Conservation (phyloP, 2,888 invertebrate species). For the Pedicia rivosa region DNA sequence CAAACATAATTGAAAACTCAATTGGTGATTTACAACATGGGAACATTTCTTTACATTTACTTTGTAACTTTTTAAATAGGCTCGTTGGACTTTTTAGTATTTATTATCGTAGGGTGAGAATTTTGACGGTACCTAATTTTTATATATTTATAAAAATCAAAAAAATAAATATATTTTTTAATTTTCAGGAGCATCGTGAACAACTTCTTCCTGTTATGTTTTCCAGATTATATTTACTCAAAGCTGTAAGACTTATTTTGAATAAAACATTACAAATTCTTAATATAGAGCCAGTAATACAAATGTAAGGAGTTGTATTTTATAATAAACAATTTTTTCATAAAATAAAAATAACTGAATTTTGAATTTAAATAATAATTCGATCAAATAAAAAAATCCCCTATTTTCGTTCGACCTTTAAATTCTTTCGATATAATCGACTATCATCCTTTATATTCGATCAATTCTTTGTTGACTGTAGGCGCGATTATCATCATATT, state of each 20-base stretch:
- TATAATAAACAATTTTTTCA: too few species aligned
- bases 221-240: constrained; percentile 53
- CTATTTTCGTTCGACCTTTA: too few species aligned
- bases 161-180: constrained; percentile 13
- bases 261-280: constrained; percentile 44
- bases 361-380: too few species aligned
- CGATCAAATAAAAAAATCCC: too few species aligned
- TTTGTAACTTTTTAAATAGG: constrained; percentile 45
- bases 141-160: constrained; percentile 5
- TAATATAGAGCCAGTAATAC: constrained; percentile 48
- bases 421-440: too few species aligned
- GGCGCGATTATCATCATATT: too few species aligned
- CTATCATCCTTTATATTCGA: too few species aligned
- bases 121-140: constrained; percentile 44
- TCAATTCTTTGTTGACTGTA: too few species aligned
- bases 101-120: constrained; percentile 53
- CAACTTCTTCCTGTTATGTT: constrained; percentile 50
- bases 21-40: constrained; percentile 34
- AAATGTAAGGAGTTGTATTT: too few species aligned
- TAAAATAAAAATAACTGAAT: too few species aligned
- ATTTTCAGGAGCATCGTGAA: constrained; percentile 46
- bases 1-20: constrained; percentile 39
- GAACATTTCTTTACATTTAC: constrained; percentile 42
- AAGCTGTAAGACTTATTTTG: constrained; percentile 43
- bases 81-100: constrained; percentile 51